Conservation (phyloP, 2,113 vertebrate species). For the Psephotus haematonotus region DNA sequence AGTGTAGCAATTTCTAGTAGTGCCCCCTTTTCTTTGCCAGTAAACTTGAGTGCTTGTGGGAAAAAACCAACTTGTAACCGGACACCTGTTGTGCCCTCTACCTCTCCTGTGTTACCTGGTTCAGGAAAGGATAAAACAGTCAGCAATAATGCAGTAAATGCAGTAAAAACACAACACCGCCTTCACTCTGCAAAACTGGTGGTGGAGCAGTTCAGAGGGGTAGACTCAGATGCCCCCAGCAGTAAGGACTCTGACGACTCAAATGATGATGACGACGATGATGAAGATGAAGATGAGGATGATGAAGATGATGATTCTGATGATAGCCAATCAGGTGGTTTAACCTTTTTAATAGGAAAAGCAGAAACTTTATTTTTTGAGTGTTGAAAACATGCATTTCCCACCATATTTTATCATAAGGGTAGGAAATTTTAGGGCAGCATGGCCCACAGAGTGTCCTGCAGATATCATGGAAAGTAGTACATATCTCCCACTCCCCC, state of each 20-base stretch:
- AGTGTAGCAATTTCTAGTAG: slow-evolving; percentile 73
- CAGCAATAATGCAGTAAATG: slow-evolving; percentile 73
- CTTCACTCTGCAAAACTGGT: slow-evolving; percentile 85
- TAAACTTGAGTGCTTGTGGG: slow-evolving; percentile 84
- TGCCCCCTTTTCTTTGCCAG: slow-evolving; percentile 77
- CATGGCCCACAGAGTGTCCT: not conserved
- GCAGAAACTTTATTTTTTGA: slow-evolving; percentile 6
- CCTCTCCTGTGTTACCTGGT: slow-evolving; percentile 80
- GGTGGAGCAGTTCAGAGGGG: slow-evolving; percentile 81
- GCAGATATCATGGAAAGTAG: not conserved
- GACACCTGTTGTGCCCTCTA: slow-evolving; percentile 58
- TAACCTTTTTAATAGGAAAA: slow-evolving; percentile 65
- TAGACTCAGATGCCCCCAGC: slow-evolving; percentile 87
- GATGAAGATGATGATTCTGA: slow-evolving; percentile 90
- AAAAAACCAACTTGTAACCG: slow-evolving; percentile 76
- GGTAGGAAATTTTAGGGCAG: not conserved
- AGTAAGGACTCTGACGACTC: slow-evolving; percentile 93
- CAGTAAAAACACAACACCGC: slow-evolving; percentile 77
- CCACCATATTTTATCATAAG: not conserved
- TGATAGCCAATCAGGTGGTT: slow-evolving; percentile 92
- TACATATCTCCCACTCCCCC: not conserved
- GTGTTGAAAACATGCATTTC: slow-evolving; percentile 6
- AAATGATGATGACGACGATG: slow-evolving; percentile 90
- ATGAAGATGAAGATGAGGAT: slow-evolving; percentile 89
- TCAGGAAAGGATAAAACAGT: slow-evolving; percentile 84